A percentile compares a stretch with the other conserved stretches of the same genome.
Evolutionary conservation across 2,797 vertebrate genomes (phyloP).

Genomic region (Melanotaenia parkinsoni): DNA sequence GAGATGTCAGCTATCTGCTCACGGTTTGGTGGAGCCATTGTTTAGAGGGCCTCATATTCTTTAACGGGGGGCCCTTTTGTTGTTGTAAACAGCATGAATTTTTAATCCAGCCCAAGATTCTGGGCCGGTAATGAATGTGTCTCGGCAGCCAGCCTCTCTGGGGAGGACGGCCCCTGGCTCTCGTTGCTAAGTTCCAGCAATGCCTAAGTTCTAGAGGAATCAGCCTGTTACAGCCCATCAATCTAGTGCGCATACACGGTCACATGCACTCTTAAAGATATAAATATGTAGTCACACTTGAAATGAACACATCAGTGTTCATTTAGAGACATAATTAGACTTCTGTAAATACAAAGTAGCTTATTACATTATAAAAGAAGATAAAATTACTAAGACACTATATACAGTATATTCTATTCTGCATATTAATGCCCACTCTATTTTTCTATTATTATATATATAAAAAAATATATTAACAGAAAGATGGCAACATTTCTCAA

Average conservation of each 20-base stretch:
- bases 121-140: slow-evolving; percentile 81
- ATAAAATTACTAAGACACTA: slow-evolving; percentile 1
- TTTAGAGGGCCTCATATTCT: slow-evolving; percentile 81
- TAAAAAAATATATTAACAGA: slow-evolving; percentile 36
- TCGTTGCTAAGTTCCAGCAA: slow-evolving; percentile 83
- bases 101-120: slow-evolving; percentile 83
- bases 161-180: slow-evolving; percentile 77
- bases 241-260: slow-evolving; percentile 48
- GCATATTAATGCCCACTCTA: neutral
- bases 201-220: slow-evolving; percentile 76
- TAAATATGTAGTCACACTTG: neutral
- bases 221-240: slow-evolving; percentile 68
- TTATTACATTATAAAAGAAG: slow-evolving; percentile 7
- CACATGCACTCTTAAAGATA: slow-evolving; percentile 25
- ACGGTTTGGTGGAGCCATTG: slow-evolving; percentile 81
- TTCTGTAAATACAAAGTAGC: slow-evolving; percentile 27
- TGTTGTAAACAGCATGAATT: slow-evolving; percentile 88
- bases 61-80: slow-evolving; percentile 80
- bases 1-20: slow-evolving; percentile 80
- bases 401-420: neutral
- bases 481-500: slow-evolving; percentile 61
- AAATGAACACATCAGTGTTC: slow-evolving; percentile 19
- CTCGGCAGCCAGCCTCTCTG: slow-evolving; percentile 73
- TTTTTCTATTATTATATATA: neutral
- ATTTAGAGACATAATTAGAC: slow-evolving; percentile 23